phyloP scores from a whole-genome alignment of 1,140 invertebrate genomes.

The Stegodyphus mimosarum region DNA sequence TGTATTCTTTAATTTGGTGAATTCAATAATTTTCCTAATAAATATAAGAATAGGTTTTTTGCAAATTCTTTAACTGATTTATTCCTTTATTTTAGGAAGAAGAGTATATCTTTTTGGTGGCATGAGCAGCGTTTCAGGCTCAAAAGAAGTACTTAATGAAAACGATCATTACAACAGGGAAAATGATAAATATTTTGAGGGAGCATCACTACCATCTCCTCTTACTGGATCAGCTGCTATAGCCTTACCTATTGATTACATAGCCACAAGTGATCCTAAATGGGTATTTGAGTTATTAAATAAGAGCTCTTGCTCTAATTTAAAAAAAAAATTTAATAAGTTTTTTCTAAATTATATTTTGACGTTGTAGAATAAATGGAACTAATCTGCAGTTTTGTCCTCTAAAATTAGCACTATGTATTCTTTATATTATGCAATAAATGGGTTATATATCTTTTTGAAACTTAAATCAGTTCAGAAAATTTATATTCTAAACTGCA shows the following conservation, averaged over 20 bases:
- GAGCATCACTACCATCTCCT: slow-evolving; percentile 23
- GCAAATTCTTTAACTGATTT: not conserved
- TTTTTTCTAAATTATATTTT: no score
- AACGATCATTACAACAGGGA: slow-evolving; percentile 45
- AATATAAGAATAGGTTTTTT: not conserved
- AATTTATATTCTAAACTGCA: no score
- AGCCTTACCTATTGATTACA: slow-evolving; percentile 37
- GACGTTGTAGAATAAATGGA: no score
- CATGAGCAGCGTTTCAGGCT: slow-evolving; percentile 11
- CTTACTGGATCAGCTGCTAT: slow-evolving; percentile 38
- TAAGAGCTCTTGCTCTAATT: no score
- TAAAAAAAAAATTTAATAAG: no score
- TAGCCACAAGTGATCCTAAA: slow-evolving; percentile 43
- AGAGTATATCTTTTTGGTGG: slow-evolving; percentile 38
- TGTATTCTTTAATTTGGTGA: no score
- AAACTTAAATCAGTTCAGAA: no score
- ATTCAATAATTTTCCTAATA: no score
- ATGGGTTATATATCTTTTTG: no score
- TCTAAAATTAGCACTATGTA: no score
- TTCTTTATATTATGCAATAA: no score
- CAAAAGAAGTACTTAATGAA: slow-evolving; percentile 46
- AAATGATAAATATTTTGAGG: slow-evolving; percentile 38
- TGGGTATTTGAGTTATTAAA: slow-evolving; percentile 20
- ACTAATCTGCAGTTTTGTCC: no score
- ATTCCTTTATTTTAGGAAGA: slow-evolving; percentile 19